These are phyloP conservation scores for Oegoconia quadripuncta DNA, from an alignment of 2,888 invertebrate genomes.

Conservation along the genomic window DNA sequence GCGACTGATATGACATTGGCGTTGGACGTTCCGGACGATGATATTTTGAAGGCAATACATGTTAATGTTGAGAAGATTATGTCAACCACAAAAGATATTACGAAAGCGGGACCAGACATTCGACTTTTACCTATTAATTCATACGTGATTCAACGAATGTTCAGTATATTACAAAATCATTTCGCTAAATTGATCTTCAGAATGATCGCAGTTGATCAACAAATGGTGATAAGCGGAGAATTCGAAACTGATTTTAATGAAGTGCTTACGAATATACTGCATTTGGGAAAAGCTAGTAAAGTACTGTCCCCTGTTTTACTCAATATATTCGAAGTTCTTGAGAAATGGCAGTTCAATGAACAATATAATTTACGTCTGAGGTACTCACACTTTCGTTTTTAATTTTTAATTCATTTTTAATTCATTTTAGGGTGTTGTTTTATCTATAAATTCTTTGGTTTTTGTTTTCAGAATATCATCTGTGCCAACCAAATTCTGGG, in stretches of 20 bases:
- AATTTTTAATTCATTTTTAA: constrained; percentile 4
- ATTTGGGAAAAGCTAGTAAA: constrained; percentile 32
- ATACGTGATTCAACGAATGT: constrained; percentile 64
- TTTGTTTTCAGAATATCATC: constrained; percentile 47
- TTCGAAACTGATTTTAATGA: constrained; percentile 20
- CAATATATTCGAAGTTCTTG: constrained; percentile 45
- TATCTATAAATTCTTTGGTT: background rate
- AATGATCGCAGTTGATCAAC: constrained; percentile 18
- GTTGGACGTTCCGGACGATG: constrained; percentile 45
- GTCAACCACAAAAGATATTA: constrained; percentile 21
- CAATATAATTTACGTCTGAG: constrained; percentile 27
- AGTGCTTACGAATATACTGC: constrained; percentile 31
- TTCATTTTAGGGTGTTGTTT: too few species aligned
- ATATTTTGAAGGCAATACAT: constrained; percentile 31
- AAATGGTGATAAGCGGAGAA: background rate
- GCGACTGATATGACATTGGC: constrained; percentile 40
- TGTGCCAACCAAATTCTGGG: constrained; percentile 52
- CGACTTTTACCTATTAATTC: constrained; percentile 79
- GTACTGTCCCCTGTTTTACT: constrained; percentile 50
- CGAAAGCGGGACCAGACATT: constrained; percentile 28
- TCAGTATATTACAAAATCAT: constrained; percentile 40
- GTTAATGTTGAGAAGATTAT: constrained; percentile 32
- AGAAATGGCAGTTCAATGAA: constrained; percentile 30
- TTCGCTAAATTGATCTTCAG: constrained; percentile 33
- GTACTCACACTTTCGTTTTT: constrained; percentile 28